These are phyloP conservation scores for Cephalotes varians DNA, from an alignment of 2,888 invertebrate genomes.

Conservation along the genomic window DNA sequence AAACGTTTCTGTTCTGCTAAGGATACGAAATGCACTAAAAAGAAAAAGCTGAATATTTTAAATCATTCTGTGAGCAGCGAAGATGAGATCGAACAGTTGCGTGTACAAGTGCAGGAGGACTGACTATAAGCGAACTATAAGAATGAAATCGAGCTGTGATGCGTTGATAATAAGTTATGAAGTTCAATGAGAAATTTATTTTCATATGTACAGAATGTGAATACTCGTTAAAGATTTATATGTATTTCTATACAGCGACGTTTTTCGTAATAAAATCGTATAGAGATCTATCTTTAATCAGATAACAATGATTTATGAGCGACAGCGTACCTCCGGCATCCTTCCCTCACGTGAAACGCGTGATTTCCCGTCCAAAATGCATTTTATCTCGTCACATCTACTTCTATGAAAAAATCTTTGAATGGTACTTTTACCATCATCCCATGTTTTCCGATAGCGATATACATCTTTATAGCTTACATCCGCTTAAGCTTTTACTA, in stretches of 20 bases:
- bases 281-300: slow-evolving; percentile 29
- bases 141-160: slow-evolving; percentile 21
- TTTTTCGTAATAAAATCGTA: slow-evolving; percentile 32
- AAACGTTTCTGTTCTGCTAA: slow-evolving; percentile 60
- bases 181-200: slow-evolving; percentile 33
- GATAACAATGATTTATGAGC: slow-evolving; percentile 16
- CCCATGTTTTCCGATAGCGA: not conserved
- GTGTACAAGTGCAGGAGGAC: slow-evolving; percentile 76
- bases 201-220: slow-evolving; percentile 18
- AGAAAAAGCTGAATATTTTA: slow-evolving; percentile 58
- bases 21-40: slow-evolving; percentile 50
- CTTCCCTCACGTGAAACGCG: not conserved
- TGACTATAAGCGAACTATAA: slow-evolving; percentile 22
- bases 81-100: slow-evolving; percentile 79
- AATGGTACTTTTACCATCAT: not conserved
- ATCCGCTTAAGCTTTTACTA: not conserved
- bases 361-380: slow-evolving; percentile 4
- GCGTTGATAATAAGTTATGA: not conserved
- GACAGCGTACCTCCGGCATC: not conserved
- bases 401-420: not conserved
- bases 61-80: slow-evolving; percentile 75
- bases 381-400: not conserved
- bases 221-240: not conserved
- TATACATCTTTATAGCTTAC: not conserved
- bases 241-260: slow-evolving; percentile 33